These are phyloP conservation scores for Muscidifurax raptorellus DNA, from an alignment of 1,140 invertebrate species.

Conservation along the genomic window DNA sequence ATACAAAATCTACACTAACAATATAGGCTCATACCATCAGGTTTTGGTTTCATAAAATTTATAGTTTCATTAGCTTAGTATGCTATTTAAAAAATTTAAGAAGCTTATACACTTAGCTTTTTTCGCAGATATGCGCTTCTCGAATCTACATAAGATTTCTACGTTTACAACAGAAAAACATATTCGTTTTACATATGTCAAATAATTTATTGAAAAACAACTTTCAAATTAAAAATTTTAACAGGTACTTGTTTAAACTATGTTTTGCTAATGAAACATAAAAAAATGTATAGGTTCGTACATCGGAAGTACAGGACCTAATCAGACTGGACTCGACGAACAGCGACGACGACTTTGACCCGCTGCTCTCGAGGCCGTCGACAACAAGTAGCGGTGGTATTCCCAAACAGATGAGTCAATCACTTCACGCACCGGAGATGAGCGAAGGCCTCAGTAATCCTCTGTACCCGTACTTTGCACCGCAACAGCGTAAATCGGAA, in stretches of 20 bases:
- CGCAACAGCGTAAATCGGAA: conserved; percentile 60
- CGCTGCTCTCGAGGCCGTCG: conserved; percentile 73
- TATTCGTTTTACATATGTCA: too few relatives aligned
- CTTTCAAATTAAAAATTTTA: not conserved
- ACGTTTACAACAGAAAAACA: not conserved
- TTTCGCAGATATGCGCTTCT: not conserved
- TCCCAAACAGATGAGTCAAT: conserved; percentile 72
- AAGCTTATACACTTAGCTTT: not conserved
- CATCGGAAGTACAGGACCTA: conserved; percentile 75
- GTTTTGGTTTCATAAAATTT: not conserved
- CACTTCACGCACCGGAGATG: conserved; percentile 70
- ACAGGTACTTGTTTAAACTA: not conserved
- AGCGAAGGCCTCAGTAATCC: conserved; percentile 77
- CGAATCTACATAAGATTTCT: not conserved
- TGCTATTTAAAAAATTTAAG: too few relatives aligned
- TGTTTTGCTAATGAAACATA: not conserved
- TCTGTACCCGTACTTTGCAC: conserved; percentile 78
- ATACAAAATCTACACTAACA: not conserved
- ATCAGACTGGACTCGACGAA: conserved; percentile 78
- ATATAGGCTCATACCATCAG: not conserved
- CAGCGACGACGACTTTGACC: conserved; percentile 80
- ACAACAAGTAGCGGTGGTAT: conserved; percentile 27
- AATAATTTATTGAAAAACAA: too few relatives aligned
- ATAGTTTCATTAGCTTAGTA: not conserved
- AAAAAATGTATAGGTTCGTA: conserved; percentile 50